Percentiles rank a stretch among this genome's conserved stretches.
These are phyloP conservation scores for Helostoma temminkii DNA, from an alignment of 2,797 vertebrate species.

Conservation along the genomic window DNA sequence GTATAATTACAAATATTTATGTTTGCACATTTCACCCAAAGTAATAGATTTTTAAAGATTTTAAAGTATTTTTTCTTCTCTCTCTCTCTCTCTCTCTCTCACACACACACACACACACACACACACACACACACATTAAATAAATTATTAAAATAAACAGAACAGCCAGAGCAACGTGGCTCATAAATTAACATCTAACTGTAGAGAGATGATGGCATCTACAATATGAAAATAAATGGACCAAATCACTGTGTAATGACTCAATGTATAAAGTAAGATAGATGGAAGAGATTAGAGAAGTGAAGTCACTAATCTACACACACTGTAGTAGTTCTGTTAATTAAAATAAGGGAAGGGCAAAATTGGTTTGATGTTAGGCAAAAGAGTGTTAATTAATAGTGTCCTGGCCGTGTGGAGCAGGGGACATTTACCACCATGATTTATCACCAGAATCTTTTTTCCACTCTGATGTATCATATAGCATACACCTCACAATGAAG, in stretches of 20 bases:
- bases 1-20: no score
- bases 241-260: conserved; percentile 48
- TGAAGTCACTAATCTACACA: conserved; percentile 51
- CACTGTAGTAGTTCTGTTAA: conserved; percentile 52
- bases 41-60: neutral
- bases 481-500: conserved; percentile 2
- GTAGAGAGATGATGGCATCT: conserved; percentile 41
- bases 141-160: no score
- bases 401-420: conserved; percentile 21
- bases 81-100: no score
- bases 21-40: neutral
- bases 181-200: conserved; percentile 38
- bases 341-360: conserved; percentile 53
- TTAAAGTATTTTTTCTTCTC: no score
- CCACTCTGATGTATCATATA: conserved; percentile 27
- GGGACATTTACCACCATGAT: conserved; percentile 27
- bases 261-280: conserved; percentile 46
- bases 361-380: conserved; percentile 42
- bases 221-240: conserved; percentile 61
- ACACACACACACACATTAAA: no score
- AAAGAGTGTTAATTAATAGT: conserved; percentile 55
- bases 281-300: conserved; percentile 52
- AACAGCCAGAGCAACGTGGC: no score
- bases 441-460: conserved; percentile 40
- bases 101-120: no score